phyloP scores from a whole-genome alignment of 2,113 vertebrate genomes.

The Gulo gulo region DNA sequence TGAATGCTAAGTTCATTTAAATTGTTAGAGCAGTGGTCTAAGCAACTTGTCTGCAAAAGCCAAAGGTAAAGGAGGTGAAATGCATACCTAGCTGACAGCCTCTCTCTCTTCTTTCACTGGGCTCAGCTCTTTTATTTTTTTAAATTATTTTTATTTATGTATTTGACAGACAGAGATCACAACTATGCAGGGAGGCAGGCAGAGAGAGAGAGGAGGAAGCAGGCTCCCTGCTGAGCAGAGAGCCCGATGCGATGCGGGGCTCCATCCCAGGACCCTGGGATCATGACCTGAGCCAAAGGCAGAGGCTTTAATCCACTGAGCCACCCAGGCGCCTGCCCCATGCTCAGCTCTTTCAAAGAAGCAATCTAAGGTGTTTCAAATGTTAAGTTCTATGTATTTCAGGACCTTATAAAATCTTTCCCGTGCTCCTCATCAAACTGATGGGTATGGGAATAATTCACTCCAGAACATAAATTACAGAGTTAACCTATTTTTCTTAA shows the following conservation, averaged over 20 bases:
- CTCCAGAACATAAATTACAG: background rate
- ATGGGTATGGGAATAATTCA: background rate
- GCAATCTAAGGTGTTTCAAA: background rate
- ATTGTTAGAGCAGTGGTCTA: background rate
- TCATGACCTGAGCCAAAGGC: too few species aligned
- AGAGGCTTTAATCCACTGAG: too few species aligned
- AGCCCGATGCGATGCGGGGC: too few species aligned
- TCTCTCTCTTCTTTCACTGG: background rate
- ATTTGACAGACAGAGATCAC: too few species aligned
- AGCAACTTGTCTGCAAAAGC: background rate
- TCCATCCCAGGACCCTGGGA: too few species aligned
- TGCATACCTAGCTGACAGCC: background rate
- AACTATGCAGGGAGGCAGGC: too few species aligned
- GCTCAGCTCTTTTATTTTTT: background rate
- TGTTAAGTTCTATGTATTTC: background rate
- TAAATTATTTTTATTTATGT: too few species aligned
- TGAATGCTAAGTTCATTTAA: conserved; percentile 41
- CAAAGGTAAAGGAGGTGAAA: background rate
- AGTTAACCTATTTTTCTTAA: background rate
- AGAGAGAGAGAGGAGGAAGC: too few species aligned
- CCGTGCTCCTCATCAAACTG: background rate
- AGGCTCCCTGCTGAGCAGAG: too few species aligned
- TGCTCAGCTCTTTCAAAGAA: background rate
- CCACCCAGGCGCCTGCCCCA: too few species aligned
- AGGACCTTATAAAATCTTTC: background rate